Conservation (phyloP, 37 sponge, comb jelly and placozoan genomes). For the Aplysina aerophoba region DNA sequence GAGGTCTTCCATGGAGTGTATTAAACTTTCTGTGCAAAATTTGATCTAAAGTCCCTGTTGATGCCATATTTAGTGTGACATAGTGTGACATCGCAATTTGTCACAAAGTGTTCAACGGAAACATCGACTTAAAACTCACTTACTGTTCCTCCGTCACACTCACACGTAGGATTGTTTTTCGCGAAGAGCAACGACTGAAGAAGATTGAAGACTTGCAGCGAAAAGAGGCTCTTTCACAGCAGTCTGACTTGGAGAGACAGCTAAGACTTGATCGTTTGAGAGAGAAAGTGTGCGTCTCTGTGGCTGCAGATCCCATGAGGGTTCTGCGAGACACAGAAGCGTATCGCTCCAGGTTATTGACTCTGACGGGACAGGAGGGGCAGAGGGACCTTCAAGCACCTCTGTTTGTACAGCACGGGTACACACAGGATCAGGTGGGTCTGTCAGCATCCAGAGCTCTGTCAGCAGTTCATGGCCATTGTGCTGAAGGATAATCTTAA, state of each 20-base stretch:
- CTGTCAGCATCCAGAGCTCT: too few species aligned
- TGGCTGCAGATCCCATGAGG: constrained; percentile 24
- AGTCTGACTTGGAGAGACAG: constrained; percentile 17
- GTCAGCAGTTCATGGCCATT: too few species aligned
- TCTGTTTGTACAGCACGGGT: constrained; percentile 2
- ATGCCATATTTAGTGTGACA: too few species aligned
- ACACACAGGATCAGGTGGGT: constrained; percentile 9
- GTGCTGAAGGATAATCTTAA: too few species aligned
- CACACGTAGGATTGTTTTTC: not conserved
- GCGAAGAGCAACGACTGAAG: not conserved
- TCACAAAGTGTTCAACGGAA: too few species aligned
- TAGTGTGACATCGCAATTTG: too few species aligned
- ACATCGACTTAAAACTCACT: too few species aligned
- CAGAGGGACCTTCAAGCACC: constrained; percentile 8
- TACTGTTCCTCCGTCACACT: too few species aligned
- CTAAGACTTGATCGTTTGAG: not conserved
- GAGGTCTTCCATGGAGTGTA: too few species aligned
- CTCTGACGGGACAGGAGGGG: not conserved
- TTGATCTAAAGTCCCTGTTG: too few species aligned
- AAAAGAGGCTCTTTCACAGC: not conserved
- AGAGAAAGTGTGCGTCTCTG: constrained; percentile 2
- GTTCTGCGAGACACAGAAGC: constrained; percentile 18
- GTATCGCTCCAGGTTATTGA: not conserved
- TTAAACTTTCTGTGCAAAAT: too few species aligned
- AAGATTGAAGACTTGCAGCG: not conserved